Conservation (phyloP, 2,797 vertebrate genomes). For the Sebastolobus altivelis region DNA sequence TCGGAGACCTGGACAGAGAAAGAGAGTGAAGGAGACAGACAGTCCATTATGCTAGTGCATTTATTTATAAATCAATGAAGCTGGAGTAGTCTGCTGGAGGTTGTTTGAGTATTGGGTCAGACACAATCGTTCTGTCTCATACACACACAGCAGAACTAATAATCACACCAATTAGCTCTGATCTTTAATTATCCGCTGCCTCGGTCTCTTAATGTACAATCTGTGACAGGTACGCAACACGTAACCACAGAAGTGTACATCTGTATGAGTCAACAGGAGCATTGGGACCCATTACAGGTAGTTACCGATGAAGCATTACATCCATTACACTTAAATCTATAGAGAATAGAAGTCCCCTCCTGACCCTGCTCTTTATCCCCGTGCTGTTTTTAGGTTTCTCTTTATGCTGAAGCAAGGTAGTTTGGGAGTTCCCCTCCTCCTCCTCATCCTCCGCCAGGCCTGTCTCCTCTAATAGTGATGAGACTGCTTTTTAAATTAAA, state of each 20-base stretch:
- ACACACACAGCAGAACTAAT: slow-evolving; percentile 13
- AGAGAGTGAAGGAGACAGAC: slow-evolving; percentile 19
- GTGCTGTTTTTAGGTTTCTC: slow-evolving; percentile 46
- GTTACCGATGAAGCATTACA: background rate
- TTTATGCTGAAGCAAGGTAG: slow-evolving; percentile 60
- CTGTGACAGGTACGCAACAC: background rate
- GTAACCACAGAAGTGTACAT: background rate
- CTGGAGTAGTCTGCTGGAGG: slow-evolving; percentile 32
- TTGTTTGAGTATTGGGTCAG: background rate
- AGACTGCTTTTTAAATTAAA: slow-evolving; percentile 69
- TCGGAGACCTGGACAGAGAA: background rate
- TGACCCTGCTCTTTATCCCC: slow-evolving; percentile 34
- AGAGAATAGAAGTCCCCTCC: background rate
- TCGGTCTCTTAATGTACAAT: slow-evolving; percentile 12
- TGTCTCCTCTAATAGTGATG: slow-evolving; percentile 77
- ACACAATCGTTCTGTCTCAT: slow-evolving; percentile 21
- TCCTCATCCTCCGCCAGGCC: slow-evolving; percentile 28
- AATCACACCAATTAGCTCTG: background rate
- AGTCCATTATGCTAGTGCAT: background rate
- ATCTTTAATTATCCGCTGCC: slow-evolving; percentile 19
- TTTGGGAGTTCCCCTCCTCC: slow-evolving; percentile 56
- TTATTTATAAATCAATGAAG: slow-evolving; percentile 47
- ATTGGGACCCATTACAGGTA: background rate
- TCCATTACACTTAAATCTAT: background rate
- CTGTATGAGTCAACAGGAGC: background rate